Evolutionary conservation across 2,113 vertebrate species (phyloP).

Genomic region (Chamaetylas fuelleborni): DNA sequence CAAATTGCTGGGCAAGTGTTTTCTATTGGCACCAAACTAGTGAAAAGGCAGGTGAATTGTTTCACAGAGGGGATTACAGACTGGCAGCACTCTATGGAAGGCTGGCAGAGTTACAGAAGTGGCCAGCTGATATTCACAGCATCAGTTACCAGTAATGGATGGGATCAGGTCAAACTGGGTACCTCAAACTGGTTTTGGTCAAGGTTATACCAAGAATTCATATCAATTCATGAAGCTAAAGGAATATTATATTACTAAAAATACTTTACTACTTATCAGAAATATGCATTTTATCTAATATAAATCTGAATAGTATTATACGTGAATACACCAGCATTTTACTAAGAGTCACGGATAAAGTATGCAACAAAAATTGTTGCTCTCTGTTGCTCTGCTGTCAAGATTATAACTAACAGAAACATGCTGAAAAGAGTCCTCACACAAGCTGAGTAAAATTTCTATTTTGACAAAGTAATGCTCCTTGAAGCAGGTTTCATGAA

Average conservation of each 20-base stretch:
- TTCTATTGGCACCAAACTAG: neutral
- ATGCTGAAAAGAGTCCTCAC: neutral
- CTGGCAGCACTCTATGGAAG: neutral
- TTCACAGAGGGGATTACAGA: neutral
- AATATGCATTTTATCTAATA: neutral
- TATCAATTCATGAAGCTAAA: neutral
- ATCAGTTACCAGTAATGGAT: neutral
- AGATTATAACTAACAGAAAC: constrained; percentile 18
- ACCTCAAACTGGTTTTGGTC: constrained; percentile 20
- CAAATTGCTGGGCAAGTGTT: neutral
- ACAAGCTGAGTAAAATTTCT: constrained; percentile 28
- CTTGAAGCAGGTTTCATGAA: constrained; percentile 33
- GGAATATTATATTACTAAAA: constrained; percentile 26
- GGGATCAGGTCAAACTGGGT: neutral
- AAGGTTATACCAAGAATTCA: neutral
- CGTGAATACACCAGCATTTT: neutral
- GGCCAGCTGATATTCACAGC: neutral
- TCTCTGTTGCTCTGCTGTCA: constrained; percentile 17
- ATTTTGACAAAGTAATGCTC: constrained; percentile 38
- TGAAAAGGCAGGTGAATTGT: neutral
- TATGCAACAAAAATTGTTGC: neutral
- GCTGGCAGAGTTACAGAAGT: neutral
- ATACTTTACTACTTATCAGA: neutral
- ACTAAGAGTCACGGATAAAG: neutral
- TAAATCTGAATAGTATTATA: neutral